Base-by-base conservation (phyloP, 2,888 invertebrate species). In the Cerceris rybyensis region DNA sequence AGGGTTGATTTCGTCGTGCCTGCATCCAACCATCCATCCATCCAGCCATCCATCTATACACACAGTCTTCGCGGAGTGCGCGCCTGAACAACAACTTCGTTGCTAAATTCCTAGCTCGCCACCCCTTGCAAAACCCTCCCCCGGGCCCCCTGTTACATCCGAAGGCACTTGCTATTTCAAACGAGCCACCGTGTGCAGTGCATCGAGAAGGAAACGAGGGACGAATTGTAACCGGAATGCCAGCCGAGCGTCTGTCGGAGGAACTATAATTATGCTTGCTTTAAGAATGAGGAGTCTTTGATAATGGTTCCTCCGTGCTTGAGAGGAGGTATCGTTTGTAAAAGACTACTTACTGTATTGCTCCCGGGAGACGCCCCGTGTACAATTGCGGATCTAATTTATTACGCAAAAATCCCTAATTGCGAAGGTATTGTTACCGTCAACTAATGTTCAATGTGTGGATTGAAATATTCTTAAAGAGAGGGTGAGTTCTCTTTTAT, bases 1-100 rank as follows among this genome's bases (percentile, higher is more conserved):
- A 89, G 90, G 89, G 90, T 90, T 91, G 90, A 89, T 88, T 89
- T 88, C 73, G 65, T 80, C 82, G 77, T 78, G 78, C 78, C 71
- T 80, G 77, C 87, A 87, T 85, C 89, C 88, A 88, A 84, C 82
- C 80, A 82, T 74, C 80, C 83, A 82, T 75, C 75, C 75, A 78
- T 72, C 74, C 61, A 79, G 67, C 73, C 71, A 75, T 79, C 78
- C 80, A 79, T 81, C 74, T 79, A 72, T 69, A 79, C 65, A 55
- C 76, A 78, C 69, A 70, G 72, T 66, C 78, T 70, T 75, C 69
- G 82, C 75, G 73, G 72, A 75, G 74, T 64, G 83, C 82, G 86
- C 83, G 80, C 81, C 69, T 80, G 86, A 87, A 88, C 85, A 86
- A 88, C 85, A 85, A 86, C 86, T 83, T 85, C 86, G 86, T 89